phyloP scores from a whole-genome alignment of 2,797 vertebrate species.

The Coluber constrictor region DNA sequence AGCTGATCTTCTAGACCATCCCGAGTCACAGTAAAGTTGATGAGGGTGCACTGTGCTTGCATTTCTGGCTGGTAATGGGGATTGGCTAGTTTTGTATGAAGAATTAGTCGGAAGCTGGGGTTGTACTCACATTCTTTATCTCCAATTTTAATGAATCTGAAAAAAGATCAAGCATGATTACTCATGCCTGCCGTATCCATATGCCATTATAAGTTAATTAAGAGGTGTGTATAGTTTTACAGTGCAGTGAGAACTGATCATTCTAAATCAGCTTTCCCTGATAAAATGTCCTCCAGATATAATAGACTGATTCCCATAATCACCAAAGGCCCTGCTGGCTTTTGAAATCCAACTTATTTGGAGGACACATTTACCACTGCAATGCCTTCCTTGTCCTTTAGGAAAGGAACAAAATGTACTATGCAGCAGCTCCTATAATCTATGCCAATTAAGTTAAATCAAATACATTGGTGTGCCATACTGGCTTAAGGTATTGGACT shows the following conservation, averaged over 20 bases:
- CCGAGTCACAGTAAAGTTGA: constrained; percentile 91
- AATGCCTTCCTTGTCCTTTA: background rate
- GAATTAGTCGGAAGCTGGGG: constrained; percentile 86
- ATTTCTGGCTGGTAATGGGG: constrained; percentile 96
- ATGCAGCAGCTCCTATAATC: background rate
- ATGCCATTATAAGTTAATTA: background rate
- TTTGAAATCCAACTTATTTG: background rate
- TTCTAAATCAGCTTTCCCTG: background rate
- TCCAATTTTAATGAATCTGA: constrained; percentile 88
- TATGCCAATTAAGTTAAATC: background rate
- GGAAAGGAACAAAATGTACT: background rate
- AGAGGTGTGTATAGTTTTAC: background rate
- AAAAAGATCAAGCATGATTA: constrained; percentile 1
- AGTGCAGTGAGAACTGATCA: background rate
- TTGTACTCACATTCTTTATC: constrained; percentile 94
- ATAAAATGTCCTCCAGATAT: background rate
- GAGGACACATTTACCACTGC: background rate
- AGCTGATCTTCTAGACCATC: constrained; percentile 93
- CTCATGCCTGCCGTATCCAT: background rate
- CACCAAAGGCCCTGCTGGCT: background rate
- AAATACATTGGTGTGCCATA: background rate
- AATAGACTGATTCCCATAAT: background rate
- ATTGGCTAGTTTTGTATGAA: constrained; percentile 92
- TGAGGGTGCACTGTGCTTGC: constrained; percentile 95
- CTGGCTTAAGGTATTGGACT: background rate